Conservation (phyloP, 2,888 invertebrate species). For the Anthoptus insignis region DNA sequence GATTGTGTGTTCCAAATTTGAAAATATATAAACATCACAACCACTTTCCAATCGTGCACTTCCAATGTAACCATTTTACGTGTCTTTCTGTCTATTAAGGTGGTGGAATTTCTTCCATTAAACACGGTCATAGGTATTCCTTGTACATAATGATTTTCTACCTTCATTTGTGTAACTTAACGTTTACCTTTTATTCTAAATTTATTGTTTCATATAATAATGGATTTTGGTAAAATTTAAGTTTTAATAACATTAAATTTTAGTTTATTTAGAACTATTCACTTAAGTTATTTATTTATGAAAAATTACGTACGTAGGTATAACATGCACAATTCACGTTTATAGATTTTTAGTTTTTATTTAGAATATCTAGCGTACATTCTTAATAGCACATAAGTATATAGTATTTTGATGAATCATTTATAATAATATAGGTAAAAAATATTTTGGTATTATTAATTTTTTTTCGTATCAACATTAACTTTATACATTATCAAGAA, state of each 20-base stretch:
- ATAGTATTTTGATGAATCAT: slow-evolving; percentile 1
- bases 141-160: slow-evolving; percentile 64
- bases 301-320: background rate
- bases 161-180: slow-evolving; percentile 74
- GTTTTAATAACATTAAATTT: slow-evolving; percentile 14
- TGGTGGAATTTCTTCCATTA: slow-evolving; percentile 81
- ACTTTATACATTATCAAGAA: too few species aligned
- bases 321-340: slow-evolving; percentile 15
- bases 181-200: slow-evolving; percentile 49
- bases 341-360: background rate
- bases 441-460: too few species aligned
- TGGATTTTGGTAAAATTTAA: slow-evolving; percentile 29
- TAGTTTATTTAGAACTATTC: background rate
- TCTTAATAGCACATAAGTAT: background rate
- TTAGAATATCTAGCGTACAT: background rate
- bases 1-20: background rate
- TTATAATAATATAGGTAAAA: too few species aligned
- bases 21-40: slow-evolving; percentile 38
- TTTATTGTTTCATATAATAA: slow-evolving; percentile 40
- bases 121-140: slow-evolving; percentile 73
- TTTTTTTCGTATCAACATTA: too few species aligned
- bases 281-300: background rate
- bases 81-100: slow-evolving; percentile 76
- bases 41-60: slow-evolving; percentile 56
- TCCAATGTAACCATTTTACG: slow-evolving; percentile 62